A percentile compares a stretch with the other conserved stretches of the same genome.
Conservation (phyloP, 2,113 vertebrate genomes). For the Brienomyrus longianalis region DNA sequence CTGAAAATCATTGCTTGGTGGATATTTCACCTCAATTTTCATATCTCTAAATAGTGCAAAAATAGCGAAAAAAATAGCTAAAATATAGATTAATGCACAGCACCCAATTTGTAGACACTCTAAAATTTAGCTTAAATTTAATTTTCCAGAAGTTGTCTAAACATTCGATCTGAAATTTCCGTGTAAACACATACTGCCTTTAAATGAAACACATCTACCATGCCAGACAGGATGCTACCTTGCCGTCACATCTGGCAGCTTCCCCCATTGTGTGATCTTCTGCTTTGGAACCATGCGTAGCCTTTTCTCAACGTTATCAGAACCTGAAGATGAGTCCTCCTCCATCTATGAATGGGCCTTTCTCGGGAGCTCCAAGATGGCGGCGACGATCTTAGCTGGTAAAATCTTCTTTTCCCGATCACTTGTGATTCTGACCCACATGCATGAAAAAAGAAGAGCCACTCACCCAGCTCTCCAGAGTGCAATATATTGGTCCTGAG, state of each 20-base stretch:
- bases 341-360: background rate
- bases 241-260: background rate
- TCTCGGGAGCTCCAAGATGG: background rate
- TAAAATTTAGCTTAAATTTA: background rate
- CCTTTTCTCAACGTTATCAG: background rate
- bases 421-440: background rate
- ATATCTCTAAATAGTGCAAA: background rate
- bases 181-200: background rate
- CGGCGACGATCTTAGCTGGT: background rate
- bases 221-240: background rate
- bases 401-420: background rate
- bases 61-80: background rate
- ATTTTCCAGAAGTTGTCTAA: background rate
- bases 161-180: background rate
- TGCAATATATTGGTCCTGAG: background rate
- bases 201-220: background rate
- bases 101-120: background rate
- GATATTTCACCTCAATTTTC: slow-evolving; percentile 2
- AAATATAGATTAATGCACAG: background rate
- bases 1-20: background rate
- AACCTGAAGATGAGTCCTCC: background rate
- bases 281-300: background rate
- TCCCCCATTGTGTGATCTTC: background rate
- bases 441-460: background rate
- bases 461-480: background rate